Evolutionary conservation across 2,113 vertebrate genomes (phyloP), one percentile per base, ranked within the genome.

Genomic region (Pachypanchax playfairii): DNA sequence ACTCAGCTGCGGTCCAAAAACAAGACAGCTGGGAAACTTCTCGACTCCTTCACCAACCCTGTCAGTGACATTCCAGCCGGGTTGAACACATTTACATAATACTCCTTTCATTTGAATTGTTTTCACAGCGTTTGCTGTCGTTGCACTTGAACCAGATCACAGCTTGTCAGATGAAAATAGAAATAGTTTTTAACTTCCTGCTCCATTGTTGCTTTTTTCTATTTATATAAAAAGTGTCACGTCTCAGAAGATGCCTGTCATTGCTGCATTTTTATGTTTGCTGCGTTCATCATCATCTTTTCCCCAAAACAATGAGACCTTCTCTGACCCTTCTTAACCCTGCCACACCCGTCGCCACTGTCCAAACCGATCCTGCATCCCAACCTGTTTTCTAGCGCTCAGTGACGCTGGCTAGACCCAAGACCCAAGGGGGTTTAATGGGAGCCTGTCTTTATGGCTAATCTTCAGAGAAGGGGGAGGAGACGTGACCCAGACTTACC

Each of bases 401-500:
- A n/a, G 25, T 33, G 53, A 47, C 48, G 21, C 52, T 35, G 28
- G 12, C 41, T 43, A 47, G 33, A 58, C 46, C 39, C 12, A 4
- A 41, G 53, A 73, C 53, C 31, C 50, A 28, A 54, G 55, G 28
- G 70, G 38, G 47, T 72, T 75, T 76, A 84, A 79, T 42, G 64
- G 56, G 75, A 81, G 75, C 70, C 69, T 36, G 53, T 55, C 61
- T 76, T 86, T 51, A 41, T 52, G 73, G 71, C 54, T 69, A 58
- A 79, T 84, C 77, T 79, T 66, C 26, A 20, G 57, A 46, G 60
- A 58, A 66, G 63, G 51, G 52, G 65, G 62, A 70, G 56, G 41
- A 80, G 71, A 74, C 24, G 13, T 77, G 77, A 87, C 77, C 83
- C 73, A 85, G 84, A 84, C 68, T 13, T 76, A 51, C 46, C 75